Evolutionary conservation across 2,888 invertebrate species (phyloP).

Genomic region (Spatulosminthurus flaviceps): DNA sequence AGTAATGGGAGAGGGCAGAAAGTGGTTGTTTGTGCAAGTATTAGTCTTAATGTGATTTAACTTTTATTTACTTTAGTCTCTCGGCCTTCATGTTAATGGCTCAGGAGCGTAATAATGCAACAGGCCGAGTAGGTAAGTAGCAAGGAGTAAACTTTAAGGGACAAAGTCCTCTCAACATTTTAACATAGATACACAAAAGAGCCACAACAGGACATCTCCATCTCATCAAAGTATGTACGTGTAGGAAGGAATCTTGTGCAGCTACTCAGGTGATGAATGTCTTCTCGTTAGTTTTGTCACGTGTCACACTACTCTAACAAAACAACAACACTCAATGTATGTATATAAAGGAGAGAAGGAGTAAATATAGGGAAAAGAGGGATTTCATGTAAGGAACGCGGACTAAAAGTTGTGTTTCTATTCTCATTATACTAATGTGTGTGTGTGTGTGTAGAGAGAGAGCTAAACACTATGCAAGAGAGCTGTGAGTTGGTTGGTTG

Average conservation of each 20-base stretch:
- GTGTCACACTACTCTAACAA: slow-evolving; percentile 33
- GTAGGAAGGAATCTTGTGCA: neutral
- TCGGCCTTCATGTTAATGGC: neutral
- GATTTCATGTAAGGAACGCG: neutral
- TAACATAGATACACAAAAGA: neutral
- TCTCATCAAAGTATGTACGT: neutral
- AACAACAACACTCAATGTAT: neutral
- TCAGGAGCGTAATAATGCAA: slow-evolving; percentile 39
- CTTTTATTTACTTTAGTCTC: too few relatives aligned
- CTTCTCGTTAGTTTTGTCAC: slow-evolving; percentile 52
- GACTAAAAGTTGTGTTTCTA: neutral
- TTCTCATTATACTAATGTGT: slow-evolving; percentile 14
- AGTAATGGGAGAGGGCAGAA: neutral
- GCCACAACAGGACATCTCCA: slow-evolving; percentile 12
- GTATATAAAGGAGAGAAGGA: neutral
- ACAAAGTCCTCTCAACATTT: neutral
- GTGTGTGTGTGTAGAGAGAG: too few relatives aligned
- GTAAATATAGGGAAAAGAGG: neutral
- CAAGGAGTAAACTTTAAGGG: neutral
- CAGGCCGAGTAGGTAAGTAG: slow-evolving; percentile 9
- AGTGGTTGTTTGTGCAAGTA: neutral
- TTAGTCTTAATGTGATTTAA: too few relatives aligned
- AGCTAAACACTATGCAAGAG: neutral
- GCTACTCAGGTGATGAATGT: slow-evolving; percentile 50
- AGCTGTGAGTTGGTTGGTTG: too few relatives aligned